These are phyloP conservation scores for Phaethon lepturus DNA, from an alignment of 2,113 vertebrate genomes.

Conservation along the genomic window DNA sequence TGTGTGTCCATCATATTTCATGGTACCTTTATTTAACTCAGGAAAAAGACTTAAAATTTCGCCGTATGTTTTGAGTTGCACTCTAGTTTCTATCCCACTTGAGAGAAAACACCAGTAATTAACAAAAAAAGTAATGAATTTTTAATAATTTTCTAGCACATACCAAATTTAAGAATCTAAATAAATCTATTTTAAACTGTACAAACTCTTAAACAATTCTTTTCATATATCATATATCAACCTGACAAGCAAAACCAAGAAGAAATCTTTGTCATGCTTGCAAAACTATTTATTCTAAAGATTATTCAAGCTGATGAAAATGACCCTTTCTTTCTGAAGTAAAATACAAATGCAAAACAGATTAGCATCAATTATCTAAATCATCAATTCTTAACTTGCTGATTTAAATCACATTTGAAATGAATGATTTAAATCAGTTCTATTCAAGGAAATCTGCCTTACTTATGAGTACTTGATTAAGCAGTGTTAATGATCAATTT, in stretches of 20 bases:
- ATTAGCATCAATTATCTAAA: background rate
- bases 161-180: background rate
- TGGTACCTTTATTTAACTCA: background rate
- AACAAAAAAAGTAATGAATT: background rate
- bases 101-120: background rate
- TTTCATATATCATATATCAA: background rate
- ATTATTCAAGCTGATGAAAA: background rate
- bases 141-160: background rate
- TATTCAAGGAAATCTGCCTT: background rate
- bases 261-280: background rate
- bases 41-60: background rate
- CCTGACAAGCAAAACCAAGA: background rate
- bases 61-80: background rate
- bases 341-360: background rate
- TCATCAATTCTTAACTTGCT: background rate
- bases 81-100: background rate
- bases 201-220: background rate
- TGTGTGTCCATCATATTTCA: background rate
- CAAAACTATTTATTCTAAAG: background rate
- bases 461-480: background rate
- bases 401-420: background rate
- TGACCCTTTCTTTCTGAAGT: background rate
- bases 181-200: background rate
- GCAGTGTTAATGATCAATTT: background rate
- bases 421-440: background rate